Base-by-base conservation (phyloP, 2,797 vertebrate genomes). In the Hybognathus amarus region DNA sequence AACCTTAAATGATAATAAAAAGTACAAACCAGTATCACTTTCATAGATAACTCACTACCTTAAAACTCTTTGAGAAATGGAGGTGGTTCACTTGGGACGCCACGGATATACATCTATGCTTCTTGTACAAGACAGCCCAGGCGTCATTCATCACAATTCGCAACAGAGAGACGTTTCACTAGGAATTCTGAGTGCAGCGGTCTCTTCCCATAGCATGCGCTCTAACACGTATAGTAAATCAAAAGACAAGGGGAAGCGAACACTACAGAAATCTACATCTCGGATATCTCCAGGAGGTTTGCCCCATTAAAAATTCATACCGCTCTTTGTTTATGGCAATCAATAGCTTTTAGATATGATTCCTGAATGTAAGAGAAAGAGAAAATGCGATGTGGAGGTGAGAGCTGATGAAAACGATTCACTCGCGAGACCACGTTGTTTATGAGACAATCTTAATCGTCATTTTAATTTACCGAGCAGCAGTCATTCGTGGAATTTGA, bases 311-410 rank as follows among this genome's bases (percentile, higher is more conserved):
- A 95, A 92, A 96, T 96, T 95, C 88, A 96, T 94, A 85, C 27
- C 91, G 92, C 61, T 63, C 90, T 93, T 91, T 95, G 93, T 94
- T 94, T 93, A 91, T 94, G 91, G 88, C 92, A 92, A 96, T 96
- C 95, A 91, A 96, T 96, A 96, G 93, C 95, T 96, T 92, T 96
- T 95, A 95, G 94, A 95, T 95, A 93, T 94, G 93, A 95, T 94
- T 92, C 91, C 77, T 83, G 47, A 77, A 70, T 38, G 77, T 15
- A 68, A 69, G 45, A 74, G 61, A 24, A 36, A 27, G 24, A 11
- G 27, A 66, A 47, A 80, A 54, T 10, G 18, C 3, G 8, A 45
- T 30, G 59, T 30, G 50, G 75, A 74, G 63, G 61, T 64, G 86
- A 79, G 52, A n/a, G 38, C 33, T 22, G 63, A 59, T 42, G 64